Percentiles rank a stretch among this genome's conserved stretches.
Evolutionary conservation across 1,140 invertebrate genomes (phyloP).

Genomic region (Tribolium madens): DNA sequence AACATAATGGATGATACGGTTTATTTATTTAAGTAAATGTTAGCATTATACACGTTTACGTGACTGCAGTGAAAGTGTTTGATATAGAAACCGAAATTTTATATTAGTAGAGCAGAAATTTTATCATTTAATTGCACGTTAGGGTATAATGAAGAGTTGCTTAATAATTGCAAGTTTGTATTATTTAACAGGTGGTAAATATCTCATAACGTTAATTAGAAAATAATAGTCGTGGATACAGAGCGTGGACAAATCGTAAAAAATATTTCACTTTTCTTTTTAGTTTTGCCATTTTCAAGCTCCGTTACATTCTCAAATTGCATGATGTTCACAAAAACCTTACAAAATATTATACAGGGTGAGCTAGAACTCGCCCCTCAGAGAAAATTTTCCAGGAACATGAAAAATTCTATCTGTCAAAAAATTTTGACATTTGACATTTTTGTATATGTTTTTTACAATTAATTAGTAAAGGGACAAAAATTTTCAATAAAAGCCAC

Average conservation of each 20-base stretch:
- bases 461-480: too few relatives aligned
- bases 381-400: too few relatives aligned
- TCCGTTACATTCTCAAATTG: too few relatives aligned
- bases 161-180: background rate
- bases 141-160: constrained; percentile 2
- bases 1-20: background rate
- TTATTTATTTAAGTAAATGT: background rate
- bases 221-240: background rate
- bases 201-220: background rate
- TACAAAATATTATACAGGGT: too few relatives aligned
- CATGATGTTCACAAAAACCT: too few relatives aligned
- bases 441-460: too few relatives aligned
- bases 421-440: too few relatives aligned
- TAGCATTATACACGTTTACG: background rate
- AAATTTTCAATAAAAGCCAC: too few relatives aligned
- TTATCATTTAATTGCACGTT: constrained; percentile 36
- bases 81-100: constrained; percentile 45
- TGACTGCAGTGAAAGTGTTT: background rate
- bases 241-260: background rate
- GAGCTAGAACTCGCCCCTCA: too few relatives aligned
- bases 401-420: too few relatives aligned
- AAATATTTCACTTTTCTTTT: too few relatives aligned
- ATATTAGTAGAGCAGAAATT: constrained; percentile 44
- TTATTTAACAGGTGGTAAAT: background rate
- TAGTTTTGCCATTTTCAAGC: too few relatives aligned